These are phyloP conservation scores for Pollenia griseotomentosa DNA, from an alignment of 2,888 invertebrate species.

Conservation along the genomic window DNA sequence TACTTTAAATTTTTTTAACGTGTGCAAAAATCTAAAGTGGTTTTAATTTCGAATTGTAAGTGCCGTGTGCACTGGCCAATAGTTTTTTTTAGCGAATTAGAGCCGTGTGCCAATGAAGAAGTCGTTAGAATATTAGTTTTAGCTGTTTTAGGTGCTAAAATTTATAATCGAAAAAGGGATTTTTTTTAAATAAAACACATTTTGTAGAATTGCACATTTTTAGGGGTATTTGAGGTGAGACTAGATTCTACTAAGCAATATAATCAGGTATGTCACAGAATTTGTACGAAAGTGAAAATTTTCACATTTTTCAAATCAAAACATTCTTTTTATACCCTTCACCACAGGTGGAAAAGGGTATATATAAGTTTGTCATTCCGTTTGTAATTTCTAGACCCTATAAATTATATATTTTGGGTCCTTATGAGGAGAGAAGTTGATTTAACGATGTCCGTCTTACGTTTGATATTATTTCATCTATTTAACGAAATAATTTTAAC, in stretches of 20 bases:
- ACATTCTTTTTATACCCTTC: too few species aligned
- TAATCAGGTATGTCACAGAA: too few species aligned
- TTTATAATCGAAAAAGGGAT: background rate
- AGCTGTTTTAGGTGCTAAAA: constrained; percentile 4
- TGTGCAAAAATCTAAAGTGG: constrained; percentile 62
- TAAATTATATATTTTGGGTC: too few species aligned
- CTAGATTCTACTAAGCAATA: background rate
- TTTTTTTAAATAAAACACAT: background rate
- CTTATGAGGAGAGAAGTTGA: too few species aligned
- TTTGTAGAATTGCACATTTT: constrained; percentile 14
- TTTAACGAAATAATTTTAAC: too few species aligned
- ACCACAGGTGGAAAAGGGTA: too few species aligned
- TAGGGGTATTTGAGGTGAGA: background rate
- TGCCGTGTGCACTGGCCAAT: constrained; percentile 45
- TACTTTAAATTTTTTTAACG: constrained; percentile 32
- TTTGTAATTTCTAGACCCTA: too few species aligned
- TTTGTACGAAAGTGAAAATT: background rate
- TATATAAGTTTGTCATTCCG: too few species aligned
- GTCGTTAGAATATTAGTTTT: background rate
- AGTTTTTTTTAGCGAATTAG: background rate
- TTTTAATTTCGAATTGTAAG: constrained; percentile 55
- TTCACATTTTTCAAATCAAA: too few species aligned
- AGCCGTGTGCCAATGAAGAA: constrained; percentile 25
- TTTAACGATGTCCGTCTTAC: too few species aligned
- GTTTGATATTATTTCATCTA: too few species aligned